Evolutionary conservation across 2,113 vertebrate genomes (phyloP).

Genomic region (Siniperca chuatsi): DNA sequence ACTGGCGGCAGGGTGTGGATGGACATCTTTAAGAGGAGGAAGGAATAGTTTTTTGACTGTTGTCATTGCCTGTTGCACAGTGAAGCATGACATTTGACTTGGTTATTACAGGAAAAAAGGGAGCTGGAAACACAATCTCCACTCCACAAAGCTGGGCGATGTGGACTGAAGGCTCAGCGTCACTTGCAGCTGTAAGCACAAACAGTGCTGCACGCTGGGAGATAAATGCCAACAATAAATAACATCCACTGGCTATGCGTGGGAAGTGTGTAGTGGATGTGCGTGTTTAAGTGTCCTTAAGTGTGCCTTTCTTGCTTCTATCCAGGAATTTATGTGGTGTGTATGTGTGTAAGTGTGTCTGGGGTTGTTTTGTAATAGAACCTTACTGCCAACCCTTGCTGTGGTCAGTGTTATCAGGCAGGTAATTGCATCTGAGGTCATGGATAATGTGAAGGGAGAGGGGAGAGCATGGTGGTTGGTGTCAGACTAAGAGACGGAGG

Average conservation of each 20-base stretch:
- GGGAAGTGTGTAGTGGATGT: neutral
- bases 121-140: slow-evolving; percentile 40
- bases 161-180: slow-evolving; percentile 30
- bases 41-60: slow-evolving; percentile 3
- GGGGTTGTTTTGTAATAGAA: slow-evolving; percentile 22
- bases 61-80: slow-evolving; percentile 32
- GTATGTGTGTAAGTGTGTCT: slow-evolving; percentile 10
- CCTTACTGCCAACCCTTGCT: neutral
- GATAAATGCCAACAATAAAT: slow-evolving; percentile 75
- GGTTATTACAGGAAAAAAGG: slow-evolving; percentile 32
- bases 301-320: neutral
- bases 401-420: slow-evolving; percentile 38
- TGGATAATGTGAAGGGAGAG: slow-evolving; percentile 50
- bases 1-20: neutral
- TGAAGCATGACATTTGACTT: slow-evolving; percentile 61
- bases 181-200: slow-evolving; percentile 40
- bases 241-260: slow-evolving; percentile 45
- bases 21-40: slow-evolving; percentile 4
- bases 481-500: neutral
- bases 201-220: slow-evolving; percentile 40
- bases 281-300: slow-evolving; percentile 16
- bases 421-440: slow-evolving; percentile 60
- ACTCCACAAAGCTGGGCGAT: slow-evolving; percentile 25
- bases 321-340: neutral
- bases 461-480: neutral